A percentile compares a stretch with the other conserved stretches of the same genome.
phyloP scores from a whole-genome alignment of 1,140 invertebrate genomes.

The Triops longicaudatus region DNA sequence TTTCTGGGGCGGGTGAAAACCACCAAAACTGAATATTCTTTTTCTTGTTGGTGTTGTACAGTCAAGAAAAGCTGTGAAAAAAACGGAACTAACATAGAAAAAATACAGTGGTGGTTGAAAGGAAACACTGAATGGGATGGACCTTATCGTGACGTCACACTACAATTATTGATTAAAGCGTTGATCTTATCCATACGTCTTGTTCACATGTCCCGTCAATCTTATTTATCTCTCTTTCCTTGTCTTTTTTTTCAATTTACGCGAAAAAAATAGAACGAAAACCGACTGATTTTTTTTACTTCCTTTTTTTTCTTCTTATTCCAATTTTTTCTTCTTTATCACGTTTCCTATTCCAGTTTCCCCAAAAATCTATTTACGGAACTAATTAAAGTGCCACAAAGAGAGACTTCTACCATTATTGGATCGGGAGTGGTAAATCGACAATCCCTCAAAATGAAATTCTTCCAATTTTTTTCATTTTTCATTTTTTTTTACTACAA shows the following conservation, averaged over 20 bases:
- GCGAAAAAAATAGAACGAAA: neutral
- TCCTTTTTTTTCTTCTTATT: neutral
- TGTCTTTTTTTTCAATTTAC: neutral
- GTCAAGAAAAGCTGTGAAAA: too few species aligned
- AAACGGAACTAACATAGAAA: neutral
- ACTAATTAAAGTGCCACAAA: conserved; percentile 13
- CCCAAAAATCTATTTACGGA: neutral
- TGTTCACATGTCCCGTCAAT: conserved; percentile 11
- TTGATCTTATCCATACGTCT: conserved; percentile 15
- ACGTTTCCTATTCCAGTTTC: neutral
- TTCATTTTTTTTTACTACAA: neutral
- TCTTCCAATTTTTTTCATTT: neutral
- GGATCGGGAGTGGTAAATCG: neutral
- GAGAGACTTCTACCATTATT: neutral
- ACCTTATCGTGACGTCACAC: neutral
- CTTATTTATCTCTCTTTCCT: neutral
- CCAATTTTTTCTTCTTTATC: too few species aligned
- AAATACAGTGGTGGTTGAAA: neutral
- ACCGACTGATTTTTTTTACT: neutral
- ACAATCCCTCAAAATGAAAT: neutral
- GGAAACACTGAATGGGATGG: neutral
- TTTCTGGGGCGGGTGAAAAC: neutral
- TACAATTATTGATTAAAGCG: conserved; percentile 9
- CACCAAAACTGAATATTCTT: neutral
- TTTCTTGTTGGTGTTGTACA: neutral